Conservation (phyloP, 2,888 invertebrate species). For the Branchipolynoe longqiensis region DNA sequence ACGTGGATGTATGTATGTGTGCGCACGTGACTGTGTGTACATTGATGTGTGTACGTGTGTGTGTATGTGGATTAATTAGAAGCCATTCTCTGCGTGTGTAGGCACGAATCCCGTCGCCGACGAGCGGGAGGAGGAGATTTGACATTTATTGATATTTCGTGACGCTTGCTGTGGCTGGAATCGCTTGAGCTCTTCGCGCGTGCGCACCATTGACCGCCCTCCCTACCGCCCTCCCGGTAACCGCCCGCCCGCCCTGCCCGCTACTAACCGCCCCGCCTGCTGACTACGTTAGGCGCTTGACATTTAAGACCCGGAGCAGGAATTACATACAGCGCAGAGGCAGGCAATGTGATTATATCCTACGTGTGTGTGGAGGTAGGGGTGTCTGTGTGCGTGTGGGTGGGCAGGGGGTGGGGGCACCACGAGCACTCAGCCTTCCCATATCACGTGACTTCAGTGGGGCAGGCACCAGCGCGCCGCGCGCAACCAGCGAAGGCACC, state of each 20-base stretch:
- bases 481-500: too few species aligned
- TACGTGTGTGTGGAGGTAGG: too few species aligned
- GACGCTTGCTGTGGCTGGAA: neutral
- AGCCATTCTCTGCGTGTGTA: conserved; percentile 24
- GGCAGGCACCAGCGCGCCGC: too few species aligned
- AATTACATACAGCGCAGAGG: conserved; percentile 19
- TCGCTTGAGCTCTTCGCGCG: too few species aligned
- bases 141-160: conserved; percentile 55
- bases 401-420: too few species aligned
- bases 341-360: too few species aligned
- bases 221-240: neutral
- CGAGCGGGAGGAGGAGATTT: neutral
- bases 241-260: neutral
- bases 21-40: too few species aligned
- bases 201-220: neutral
- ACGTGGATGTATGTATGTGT: too few species aligned
- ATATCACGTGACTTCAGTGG: too few species aligned
- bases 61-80: conserved; percentile 33
- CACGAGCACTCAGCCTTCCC: too few species aligned
- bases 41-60: too few species aligned
- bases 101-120: conserved; percentile 18
- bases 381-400: too few species aligned
- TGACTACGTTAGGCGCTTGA: conserved; percentile 23
- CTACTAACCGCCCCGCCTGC: neutral
- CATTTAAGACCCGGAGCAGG: conserved; percentile 29